Conservation (phyloP, 2,113 vertebrate species). For the Cololabis saira region DNA sequence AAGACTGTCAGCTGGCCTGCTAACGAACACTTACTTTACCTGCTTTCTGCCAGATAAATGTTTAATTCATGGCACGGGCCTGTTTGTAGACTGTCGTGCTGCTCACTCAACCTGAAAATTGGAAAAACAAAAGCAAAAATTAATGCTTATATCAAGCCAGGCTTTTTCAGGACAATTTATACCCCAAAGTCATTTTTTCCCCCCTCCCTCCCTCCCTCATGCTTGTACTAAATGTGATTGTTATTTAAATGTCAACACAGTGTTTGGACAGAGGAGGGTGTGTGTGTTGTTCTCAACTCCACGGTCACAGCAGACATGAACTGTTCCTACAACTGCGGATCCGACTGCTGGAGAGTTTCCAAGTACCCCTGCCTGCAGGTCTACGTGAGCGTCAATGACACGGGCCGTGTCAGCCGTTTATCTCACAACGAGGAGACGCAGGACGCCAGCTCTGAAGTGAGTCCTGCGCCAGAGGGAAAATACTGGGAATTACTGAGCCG, state of each 20-base stretch:
- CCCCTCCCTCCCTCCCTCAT: too few species aligned
- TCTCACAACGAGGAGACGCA: slow-evolving; percentile 92
- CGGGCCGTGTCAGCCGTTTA: slow-evolving; percentile 87
- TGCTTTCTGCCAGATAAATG: slow-evolving; percentile 16
- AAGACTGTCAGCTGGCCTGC: too few species aligned
- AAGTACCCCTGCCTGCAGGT: slow-evolving; percentile 96
- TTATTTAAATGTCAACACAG: slow-evolving; percentile 72
- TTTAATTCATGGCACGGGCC: slow-evolving; percentile 49
- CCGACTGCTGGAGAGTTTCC: slow-evolving; percentile 91
- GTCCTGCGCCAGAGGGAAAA: slow-evolving; percentile 57
- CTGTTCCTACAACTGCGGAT: slow-evolving; percentile 93
- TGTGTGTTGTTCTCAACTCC: slow-evolving; percentile 89
- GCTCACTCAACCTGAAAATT: slow-evolving; percentile 38
- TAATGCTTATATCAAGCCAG: slow-evolving; percentile 19
- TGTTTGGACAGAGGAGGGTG: slow-evolving; percentile 92
- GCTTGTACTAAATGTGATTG: slow-evolving; percentile 30
- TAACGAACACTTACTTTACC: too few species aligned
- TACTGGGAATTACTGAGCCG: slow-evolving; percentile 49
- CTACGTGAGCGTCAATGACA: slow-evolving; percentile 92
- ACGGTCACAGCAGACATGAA: slow-evolving; percentile 90
- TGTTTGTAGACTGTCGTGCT: slow-evolving; percentile 39
- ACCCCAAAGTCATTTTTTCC: slow-evolving; percentile 16
- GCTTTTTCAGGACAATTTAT: slow-evolving; percentile 20
- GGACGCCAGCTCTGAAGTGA: slow-evolving; percentile 92
- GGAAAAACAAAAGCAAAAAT: slow-evolving; percentile 9